Percentiles rank a stretch among this genome's conserved stretches.
Evolutionary conservation across 2,888 invertebrate genomes (phyloP).

Genomic region (Heliconius sara): DNA sequence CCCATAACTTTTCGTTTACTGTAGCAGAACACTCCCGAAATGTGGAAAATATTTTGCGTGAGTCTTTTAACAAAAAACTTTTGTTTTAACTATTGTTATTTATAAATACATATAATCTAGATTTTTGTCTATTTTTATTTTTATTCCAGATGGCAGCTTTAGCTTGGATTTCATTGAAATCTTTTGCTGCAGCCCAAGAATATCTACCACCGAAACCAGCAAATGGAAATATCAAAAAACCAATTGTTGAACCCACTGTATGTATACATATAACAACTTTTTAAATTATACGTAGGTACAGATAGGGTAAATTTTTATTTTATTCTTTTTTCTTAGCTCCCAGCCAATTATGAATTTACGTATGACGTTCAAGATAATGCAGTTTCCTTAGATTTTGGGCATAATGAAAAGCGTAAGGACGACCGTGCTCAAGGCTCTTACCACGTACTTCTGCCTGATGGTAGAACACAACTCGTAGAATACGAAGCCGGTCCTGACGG

Average conservation of each 20-base stretch:
- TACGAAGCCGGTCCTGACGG: constrained; percentile 86
- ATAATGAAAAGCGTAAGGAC: constrained; percentile 86
- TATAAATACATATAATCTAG: no score
- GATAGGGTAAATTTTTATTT: background rate
- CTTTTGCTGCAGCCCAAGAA: constrained; percentile 69
- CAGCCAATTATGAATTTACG: constrained; percentile 86
- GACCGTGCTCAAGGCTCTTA: constrained; percentile 86
- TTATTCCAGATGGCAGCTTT: constrained; percentile 59
- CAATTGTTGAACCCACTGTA: constrained; percentile 67
- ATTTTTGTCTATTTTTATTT: no score
- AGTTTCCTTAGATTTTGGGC: constrained; percentile 85
- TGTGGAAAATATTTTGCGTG: constrained; percentile 72
- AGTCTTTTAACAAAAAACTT: constrained; percentile 51
- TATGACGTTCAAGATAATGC: constrained; percentile 86
- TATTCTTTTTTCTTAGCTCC: constrained; percentile 68
- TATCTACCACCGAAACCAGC: constrained; percentile 82
- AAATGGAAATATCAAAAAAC: constrained; percentile 59
- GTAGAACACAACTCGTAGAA: constrained; percentile 86
- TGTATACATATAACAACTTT: constrained; percentile 38
- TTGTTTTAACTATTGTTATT: constrained; percentile 13
- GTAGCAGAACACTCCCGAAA: constrained; percentile 50
- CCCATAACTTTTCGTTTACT: constrained; percentile 56
- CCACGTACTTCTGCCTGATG: constrained; percentile 86
- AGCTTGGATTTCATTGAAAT: constrained; percentile 69
- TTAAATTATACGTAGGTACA: background rate